A percentile compares a stretch with the other conserved stretches of the same genome.
phyloP scores from a whole-genome alignment of 2,888 invertebrate genomes.

The Hydropsyche betteni region DNA sequence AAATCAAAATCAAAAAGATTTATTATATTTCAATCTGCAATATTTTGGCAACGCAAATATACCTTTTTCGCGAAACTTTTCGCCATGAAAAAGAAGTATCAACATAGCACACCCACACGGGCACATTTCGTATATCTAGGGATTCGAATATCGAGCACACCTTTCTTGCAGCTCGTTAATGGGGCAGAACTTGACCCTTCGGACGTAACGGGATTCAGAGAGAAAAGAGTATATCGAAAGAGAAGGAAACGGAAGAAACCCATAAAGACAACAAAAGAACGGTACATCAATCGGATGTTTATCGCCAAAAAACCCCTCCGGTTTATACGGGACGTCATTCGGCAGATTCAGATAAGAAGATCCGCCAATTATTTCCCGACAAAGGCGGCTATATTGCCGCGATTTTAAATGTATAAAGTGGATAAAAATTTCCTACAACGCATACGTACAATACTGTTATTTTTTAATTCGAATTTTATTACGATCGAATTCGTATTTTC shows the following conservation, averaged over 20 bases:
- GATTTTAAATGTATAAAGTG: too few species aligned
- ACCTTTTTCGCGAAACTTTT: too few species aligned
- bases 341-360: neutral
- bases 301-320: constrained; percentile 16
- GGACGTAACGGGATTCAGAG: too few species aligned
- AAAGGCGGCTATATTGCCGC: neutral
- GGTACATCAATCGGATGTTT: constrained; percentile 28
- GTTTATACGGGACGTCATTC: constrained; percentile 13
- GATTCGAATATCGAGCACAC: neutral
- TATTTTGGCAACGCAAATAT: too few species aligned
- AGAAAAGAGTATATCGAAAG: neutral
- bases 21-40: too few species aligned
- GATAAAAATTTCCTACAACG: too few species aligned
- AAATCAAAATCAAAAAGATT: too few species aligned
- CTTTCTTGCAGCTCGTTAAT: too few species aligned
- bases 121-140: constrained; percentile 5
- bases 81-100: neutral
- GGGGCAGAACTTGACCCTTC: too few species aligned
- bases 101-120: neutral
- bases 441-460: too few species aligned
- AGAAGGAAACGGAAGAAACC: constrained; percentile 10
- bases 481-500: too few species aligned
- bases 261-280: constrained; percentile 28
- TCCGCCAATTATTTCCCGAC: constrained; percentile 12
- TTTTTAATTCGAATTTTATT: too few species aligned